Base-by-base conservation (phyloP, 1,140 invertebrate genomes). In the Zaprionus camerounensis region DNA sequence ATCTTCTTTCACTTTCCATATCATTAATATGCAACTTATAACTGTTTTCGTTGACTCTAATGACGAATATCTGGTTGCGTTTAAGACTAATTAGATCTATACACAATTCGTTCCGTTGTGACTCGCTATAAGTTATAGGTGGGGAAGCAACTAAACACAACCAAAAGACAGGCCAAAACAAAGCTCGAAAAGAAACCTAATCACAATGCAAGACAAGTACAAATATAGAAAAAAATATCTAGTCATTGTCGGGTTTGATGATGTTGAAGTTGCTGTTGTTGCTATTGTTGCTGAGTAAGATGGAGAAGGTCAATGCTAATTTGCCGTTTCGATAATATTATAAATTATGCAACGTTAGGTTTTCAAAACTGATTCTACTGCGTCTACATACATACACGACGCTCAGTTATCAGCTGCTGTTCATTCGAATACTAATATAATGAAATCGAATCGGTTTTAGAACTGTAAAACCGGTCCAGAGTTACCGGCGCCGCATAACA, bases 281-380 rank as follows among this genome's bases (percentile, higher is more conserved):
- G 58, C 61, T 49, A 49, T 74, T 85, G 44, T 24, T 68, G 57
- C 69, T 58, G 62, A 65, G 36, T 71, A 71, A 64, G 53, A 31
- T 68, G 64, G 69, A 67, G 72, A 88, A 87, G 83, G 83, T 83
- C 83, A 87, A 87, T 83, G 84, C 75, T 83, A 78, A 81, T 71
- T 78, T 57, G 72, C 67, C 64, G 55, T 66, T 73, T 67, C 56
- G 55, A 56, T 81, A 71, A 53, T n/a, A n/a, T n/a, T n/a, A n/a
- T 81, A 61, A 66, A 73, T 81, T 62, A 77, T 77, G 70, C 73
- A 70, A 64, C 59, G 46, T 63, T 71, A 28, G 51, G 12, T 22
- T 57, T 70, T 69, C 1, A 49, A 71, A 76, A 61, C 46, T 49
- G n/a, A 62, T 46, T 56, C 44, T 82, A 81, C 56, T 72, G 46